These are phyloP conservation scores for Arrhopalites spinosus DNA, from an alignment of 2,888 invertebrate species.

Conservation along the genomic window DNA sequence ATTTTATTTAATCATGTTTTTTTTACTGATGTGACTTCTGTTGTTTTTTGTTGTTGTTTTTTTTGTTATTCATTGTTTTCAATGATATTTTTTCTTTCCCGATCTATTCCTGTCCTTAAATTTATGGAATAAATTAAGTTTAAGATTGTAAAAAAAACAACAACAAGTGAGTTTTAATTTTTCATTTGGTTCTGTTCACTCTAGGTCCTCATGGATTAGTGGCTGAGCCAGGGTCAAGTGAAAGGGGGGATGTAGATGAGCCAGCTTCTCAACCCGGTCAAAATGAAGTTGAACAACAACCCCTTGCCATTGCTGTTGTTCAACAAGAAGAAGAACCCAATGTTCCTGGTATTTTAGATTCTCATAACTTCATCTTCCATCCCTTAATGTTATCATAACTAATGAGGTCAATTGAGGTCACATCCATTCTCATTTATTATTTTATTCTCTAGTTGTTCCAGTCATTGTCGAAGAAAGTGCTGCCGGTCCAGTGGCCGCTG, in stretches of 20 bases:
- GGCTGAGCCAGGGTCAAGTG: conserved; percentile 54
- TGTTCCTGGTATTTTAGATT: conserved; percentile 29
- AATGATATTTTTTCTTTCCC: background rate
- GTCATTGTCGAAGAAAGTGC: conserved; percentile 37
- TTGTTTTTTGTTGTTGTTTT: background rate
- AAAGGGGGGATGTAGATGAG: conserved; percentile 53
- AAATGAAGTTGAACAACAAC: conserved; percentile 49
- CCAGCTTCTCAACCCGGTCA: conserved; percentile 41
- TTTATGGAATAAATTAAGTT: conserved; percentile 18
- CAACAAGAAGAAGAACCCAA: conserved; percentile 48
- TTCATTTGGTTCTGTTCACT: no score
- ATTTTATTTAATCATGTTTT: background rate
- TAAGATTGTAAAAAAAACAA: background rate
- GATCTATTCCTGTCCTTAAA: background rate
- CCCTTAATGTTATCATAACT: no score
- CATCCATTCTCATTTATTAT: no score
- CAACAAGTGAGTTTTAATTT: background rate
- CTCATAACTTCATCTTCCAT: background rate
- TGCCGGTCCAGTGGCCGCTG: background rate
- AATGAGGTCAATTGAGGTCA: background rate
- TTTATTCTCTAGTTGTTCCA: conserved; percentile 32
- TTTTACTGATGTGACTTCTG: background rate
- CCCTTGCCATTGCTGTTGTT: conserved; percentile 55
- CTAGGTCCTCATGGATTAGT: conserved; percentile 52
- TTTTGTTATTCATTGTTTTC: background rate